Evolutionary conservation across 2,797 vertebrate species (phyloP), one percentile per base, ranked within the genome.

Genomic region (Gymnoscopelus braueri): DNA sequence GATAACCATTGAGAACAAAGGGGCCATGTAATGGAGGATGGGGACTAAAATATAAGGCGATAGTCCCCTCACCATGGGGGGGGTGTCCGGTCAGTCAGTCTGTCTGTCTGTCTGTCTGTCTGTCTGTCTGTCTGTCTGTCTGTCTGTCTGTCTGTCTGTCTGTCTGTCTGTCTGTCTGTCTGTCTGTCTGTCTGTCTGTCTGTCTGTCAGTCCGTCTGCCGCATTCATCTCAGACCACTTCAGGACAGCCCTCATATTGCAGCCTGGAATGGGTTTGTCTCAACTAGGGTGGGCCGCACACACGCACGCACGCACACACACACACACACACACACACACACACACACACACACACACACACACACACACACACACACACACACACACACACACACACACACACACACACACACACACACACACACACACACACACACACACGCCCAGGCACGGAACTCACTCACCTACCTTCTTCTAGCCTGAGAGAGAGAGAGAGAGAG

Each of bases 1-100:
- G 88, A 90, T 91, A 93, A 94, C 93, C 93, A 95, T 93, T 93
- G 91, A 91, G 93, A 94, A 94, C 93, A 94, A 94, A 93, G 93
- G 92, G 71, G 88, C 83, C 69, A 80, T 88, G 92, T 93, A 94
- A 94, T 94, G 90, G 90, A 88, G 92, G 94, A 92, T 89, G 87
- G 87, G 85, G 76, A 44, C 88, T 88, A 92, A 19, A 91, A 92
- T 92, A 93, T 91, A 91, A 89, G 85, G 88, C 88, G 84, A 87
- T 88, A 84, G 88, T 90, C 74, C 75, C 78, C 73, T 83, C 82
- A 59, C 88, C 3, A 11, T 6, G 64, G 70, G 24, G 65, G 5
- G 14, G 32, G 44, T n/a, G 39, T 15, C 13, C 85, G 81, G 90
- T 88, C 91, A 89, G 89, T 88, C 15, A 2, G 29, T 35, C 24